Base-by-base conservation (phyloP, 2,113 vertebrate species). In the Echinops telfairi region DNA sequence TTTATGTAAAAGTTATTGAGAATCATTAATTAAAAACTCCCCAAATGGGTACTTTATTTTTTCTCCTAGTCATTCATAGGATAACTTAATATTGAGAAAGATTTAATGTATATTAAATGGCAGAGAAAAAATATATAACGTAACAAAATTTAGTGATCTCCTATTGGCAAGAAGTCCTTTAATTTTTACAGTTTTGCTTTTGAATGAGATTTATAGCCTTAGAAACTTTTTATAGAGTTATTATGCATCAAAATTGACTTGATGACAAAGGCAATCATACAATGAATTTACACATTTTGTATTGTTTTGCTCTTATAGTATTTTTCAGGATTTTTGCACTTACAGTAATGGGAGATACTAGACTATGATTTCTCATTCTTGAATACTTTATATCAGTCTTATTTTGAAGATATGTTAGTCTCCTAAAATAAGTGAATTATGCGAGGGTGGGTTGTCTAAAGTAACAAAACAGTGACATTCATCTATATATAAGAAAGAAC, bases 1-100 rank as follows among this genome's bases (percentile, higher is more conserved):
- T 88, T 91, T 84, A 81, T 53, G 0, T 80, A 81, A 94, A 95
- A 92, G 33, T 89, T 93, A 11, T 33, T 89, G 85, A 75, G 68
- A 93, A 33, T 83, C 89, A 79, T 88, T 22, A 57, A 2, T 29
- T 33, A 89, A 31, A 86, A 92, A 88, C 8, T 87, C 3, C 3
- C 22, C 86, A 60, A 16, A 64, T 60, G 6, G 3, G 47, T 83
- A 57, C 90, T 80, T 68, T 86, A 25, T 20, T 93, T 88, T 94
- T 76, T 86, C 64, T 77, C 85, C 8, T 0, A 70, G 16, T 64
- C 38, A 88, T 64, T 79, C 82, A 60, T 5, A 89, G 40, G 53
- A 7, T 70, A 31, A 40, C 84, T 81, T 93, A 93, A 70, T 85
- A 27, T 31, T 73, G 57, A 62, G 14, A 88, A 92, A 93, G 23